Conservation (phyloP, 1,140 invertebrate species). For the Rhynchophorus ferrugineus region DNA sequence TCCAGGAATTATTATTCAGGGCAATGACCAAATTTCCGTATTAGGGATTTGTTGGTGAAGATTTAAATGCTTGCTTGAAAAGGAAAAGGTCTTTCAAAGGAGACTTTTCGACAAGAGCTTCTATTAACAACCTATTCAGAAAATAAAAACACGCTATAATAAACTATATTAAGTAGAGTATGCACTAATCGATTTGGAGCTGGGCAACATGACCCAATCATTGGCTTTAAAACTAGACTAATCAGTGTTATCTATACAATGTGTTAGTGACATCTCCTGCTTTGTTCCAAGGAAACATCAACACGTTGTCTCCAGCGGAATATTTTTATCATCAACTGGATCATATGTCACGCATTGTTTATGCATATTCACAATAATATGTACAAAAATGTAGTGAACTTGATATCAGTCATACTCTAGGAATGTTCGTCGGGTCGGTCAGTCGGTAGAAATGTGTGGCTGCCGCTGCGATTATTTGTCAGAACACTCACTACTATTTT, state of each 20-base stretch:
- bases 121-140: constrained; percentile 51
- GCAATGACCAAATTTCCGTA: constrained; percentile 42
- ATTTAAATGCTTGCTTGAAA: constrained; percentile 51
- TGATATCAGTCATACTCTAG: too few species aligned
- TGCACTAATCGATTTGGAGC: constrained; percentile 53
- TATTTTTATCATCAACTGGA: constrained; percentile 47
- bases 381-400: too few species aligned
- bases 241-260: constrained; percentile 25
- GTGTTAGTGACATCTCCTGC: constrained; percentile 28
- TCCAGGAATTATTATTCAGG: too few species aligned
- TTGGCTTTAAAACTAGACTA: constrained; percentile 19
- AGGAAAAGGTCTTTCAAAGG: constrained; percentile 42
- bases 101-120: constrained; percentile 39
- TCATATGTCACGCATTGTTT: constrained; percentile 50
- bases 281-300: constrained; percentile 24
- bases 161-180: constrained; percentile 53
- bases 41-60: constrained; percentile 52
- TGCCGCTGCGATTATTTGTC: too few species aligned
- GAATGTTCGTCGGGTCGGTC: too few species aligned
- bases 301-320: constrained; percentile 11
- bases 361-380: constrained; percentile 40
- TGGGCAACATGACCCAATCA: constrained; percentile 41
- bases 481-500: too few species aligned
- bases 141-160: constrained; percentile 46
- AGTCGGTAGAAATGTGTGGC: too few species aligned